Evolutionary conservation across 2,797 vertebrate species (phyloP), one percentile per base, ranked within the genome.

Genomic region (Telmatherina bonti): DNA sequence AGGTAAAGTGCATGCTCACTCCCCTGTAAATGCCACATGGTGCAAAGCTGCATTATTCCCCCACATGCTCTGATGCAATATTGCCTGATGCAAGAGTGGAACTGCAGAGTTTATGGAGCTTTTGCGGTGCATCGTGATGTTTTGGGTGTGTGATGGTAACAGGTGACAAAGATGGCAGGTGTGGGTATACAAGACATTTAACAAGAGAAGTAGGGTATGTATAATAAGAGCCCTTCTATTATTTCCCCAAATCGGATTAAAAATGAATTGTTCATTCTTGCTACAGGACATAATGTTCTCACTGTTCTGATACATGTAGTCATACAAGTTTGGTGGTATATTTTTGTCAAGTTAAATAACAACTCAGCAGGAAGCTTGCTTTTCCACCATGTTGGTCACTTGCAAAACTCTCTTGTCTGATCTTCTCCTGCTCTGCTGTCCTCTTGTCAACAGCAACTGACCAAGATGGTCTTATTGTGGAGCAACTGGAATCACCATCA

Each of bases 31-130:
- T 16, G 33, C 72, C 89, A 90, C 88, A 90, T 89, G 89, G 85
- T 69, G 85, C 81, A 85, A 43, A 56, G 78, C 74, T 75, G 80
- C 85, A 75, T 74, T 67, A 69, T 72, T 69, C 75, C 33, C 49
- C 83, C 83, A 78, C 82, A 81, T n/a, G 59, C 53, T 60, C 83
- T 89, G 88, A 90, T 87, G 85, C 83, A 92, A 85, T 51, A 31
- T 65, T 86, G 66, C 66, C 45, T 76, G 49, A 88, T 82, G 76
- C 62, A 70, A 61, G 67, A 31, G 2, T 35, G 24, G 66, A 36
- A 53, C 11, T 26, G 53, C 38, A 68, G 41, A 65, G 18, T 7
- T 61, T 41, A 64, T 45, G 68, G 27, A 4, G 52, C 22, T 45
- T 20, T 26, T 15, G 26, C 52, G 62, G 43, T 54, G 54, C 35